phyloP scores from a whole-genome alignment of 2,888 invertebrate species.

The Caenorhabditis parvicauda region DNA sequence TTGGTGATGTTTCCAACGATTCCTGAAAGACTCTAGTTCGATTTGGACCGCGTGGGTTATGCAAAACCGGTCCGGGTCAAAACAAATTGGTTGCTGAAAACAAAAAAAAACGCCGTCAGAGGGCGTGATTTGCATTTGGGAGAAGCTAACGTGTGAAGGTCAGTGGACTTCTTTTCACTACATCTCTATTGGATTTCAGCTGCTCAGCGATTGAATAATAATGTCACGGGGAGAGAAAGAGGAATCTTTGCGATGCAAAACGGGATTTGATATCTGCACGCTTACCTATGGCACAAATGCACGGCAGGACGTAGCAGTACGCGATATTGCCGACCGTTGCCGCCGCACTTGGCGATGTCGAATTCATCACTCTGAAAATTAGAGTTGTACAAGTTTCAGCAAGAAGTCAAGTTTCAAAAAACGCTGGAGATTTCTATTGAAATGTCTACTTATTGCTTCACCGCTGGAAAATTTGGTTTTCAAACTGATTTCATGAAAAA shows the following conservation, averaged over 20 bases:
- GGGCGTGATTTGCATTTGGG: neutral
- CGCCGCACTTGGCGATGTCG: constrained; percentile 31
- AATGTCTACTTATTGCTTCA: no score
- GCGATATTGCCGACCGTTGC: constrained; percentile 47
- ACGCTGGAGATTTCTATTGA: no score
- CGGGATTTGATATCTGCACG: neutral
- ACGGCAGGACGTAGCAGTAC: constrained; percentile 62
- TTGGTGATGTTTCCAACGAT: constrained; percentile 57
- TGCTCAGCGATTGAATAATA: no score
- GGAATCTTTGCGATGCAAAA: neutral
- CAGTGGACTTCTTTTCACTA: no score
- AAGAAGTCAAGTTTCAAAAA: no score
- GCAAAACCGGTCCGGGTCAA: neutral
- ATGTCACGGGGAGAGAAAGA: constrained; percentile 1
- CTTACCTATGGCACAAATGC: constrained; percentile 56
- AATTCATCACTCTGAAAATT: constrained; percentile 7
- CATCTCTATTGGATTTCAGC: no score
- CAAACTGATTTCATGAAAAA: no score
- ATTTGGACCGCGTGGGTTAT: neutral
- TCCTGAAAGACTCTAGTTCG: constrained; percentile 15
- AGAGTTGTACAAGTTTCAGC: no score
- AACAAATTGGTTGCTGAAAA: neutral
- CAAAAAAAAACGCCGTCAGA: neutral
- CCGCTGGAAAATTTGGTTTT: no score
- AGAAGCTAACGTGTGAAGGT: neutral